Conservation (phyloP, 2,888 invertebrate species). For the Amblyteles armatorius region DNA sequence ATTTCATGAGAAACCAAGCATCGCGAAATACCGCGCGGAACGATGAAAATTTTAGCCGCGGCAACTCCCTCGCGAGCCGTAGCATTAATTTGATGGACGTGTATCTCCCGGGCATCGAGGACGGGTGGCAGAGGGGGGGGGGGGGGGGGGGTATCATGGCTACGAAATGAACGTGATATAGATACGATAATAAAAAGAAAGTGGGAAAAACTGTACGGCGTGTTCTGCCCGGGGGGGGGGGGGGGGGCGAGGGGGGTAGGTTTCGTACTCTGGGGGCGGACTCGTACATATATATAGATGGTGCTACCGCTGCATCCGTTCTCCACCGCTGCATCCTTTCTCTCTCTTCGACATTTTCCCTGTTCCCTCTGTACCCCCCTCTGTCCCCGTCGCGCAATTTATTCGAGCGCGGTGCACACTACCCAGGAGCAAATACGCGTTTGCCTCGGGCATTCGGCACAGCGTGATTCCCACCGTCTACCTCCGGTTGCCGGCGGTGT, state of each 20-base stretch:
- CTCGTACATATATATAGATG: not conserved
- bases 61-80: conserved; percentile 40
- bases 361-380: not conserved
- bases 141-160: conserved; percentile 23
- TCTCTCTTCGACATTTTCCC: conserved; percentile 3
- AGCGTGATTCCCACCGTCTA: not conserved
- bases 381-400: conserved; percentile 33
- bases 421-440: conserved; percentile 8
- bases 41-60: conserved; percentile 22
- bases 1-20: conserved; percentile 31
- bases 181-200: conserved; percentile 48
- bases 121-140: not conserved
- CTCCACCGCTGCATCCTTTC: not conserved
- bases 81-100: conserved; percentile 64
- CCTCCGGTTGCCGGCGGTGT: not conserved
- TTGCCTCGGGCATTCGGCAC: conserved; percentile 20
- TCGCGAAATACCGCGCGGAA: conserved; percentile 4
- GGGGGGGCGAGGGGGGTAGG: not conserved
- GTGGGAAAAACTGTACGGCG: conserved; percentile 46
- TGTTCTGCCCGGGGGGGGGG: not conserved
- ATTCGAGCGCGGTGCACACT: conserved; percentile 33
- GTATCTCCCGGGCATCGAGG: conserved; percentile 58
- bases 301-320: not conserved
- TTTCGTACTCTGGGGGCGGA: conserved; percentile 36
- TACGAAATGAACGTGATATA: conserved; percentile 44